phyloP scores from a whole-genome alignment of 2,113 vertebrate species.

The Pachyramphus minor region DNA sequence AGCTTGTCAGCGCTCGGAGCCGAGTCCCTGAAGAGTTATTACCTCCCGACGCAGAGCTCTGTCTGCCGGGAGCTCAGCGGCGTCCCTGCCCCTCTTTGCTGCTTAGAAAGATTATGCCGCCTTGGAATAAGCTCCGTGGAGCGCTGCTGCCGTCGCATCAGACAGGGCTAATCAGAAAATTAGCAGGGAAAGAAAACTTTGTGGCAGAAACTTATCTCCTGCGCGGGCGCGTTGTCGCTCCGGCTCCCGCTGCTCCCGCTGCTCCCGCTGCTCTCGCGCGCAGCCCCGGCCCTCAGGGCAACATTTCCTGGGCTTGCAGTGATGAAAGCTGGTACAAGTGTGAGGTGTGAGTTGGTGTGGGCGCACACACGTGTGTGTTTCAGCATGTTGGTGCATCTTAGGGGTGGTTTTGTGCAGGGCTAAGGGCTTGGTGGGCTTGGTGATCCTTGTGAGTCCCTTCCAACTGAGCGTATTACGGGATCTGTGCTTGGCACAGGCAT shows the following conservation, averaged over 20 bases:
- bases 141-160: slow-evolving; percentile 17
- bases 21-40: not conserved
- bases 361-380: accelerated
- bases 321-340: not conserved
- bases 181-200: slow-evolving; percentile 23
- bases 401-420: not conserved
- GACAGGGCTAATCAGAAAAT: slow-evolving; percentile 50
- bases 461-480: not conserved
- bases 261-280: not conserved
- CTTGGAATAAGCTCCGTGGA: slow-evolving; percentile 39
- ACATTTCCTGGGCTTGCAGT: accelerated
- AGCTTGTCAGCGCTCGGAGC: slow-evolving; percentile 7
- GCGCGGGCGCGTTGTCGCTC: not conserved
- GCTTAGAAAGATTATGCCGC: slow-evolving; percentile 50
- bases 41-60: not conserved
- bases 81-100: slow-evolving; percentile 19
- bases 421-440: not conserved
- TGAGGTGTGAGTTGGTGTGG: not conserved
- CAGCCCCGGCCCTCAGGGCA: not conserved
- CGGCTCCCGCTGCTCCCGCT: not conserved
- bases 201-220: slow-evolving; percentile 4
- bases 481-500: not conserved
- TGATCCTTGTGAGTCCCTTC: not conserved
- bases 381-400: not conserved
- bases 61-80: slow-evolving; percentile 12